These are phyloP conservation scores for Drosophila buzzatii DNA, from an alignment of 2,888 invertebrate species.

Conservation along the genomic window DNA sequence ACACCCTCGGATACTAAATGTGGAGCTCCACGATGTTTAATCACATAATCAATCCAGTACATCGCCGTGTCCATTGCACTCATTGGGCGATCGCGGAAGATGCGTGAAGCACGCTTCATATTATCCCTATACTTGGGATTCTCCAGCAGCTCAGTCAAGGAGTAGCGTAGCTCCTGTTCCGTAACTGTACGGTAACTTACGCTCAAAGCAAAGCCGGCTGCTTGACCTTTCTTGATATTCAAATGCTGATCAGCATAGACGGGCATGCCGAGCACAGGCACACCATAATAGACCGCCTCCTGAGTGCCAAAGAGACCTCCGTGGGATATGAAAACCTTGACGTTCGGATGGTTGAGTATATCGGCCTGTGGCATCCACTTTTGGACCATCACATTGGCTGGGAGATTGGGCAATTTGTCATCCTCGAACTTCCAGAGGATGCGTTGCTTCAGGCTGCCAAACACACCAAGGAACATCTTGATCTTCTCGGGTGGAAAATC, in stretches of 20 bases:
- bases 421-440: slow-evolving; percentile 86
- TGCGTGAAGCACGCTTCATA: slow-evolving; percentile 69
- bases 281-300: slow-evolving; percentile 82
- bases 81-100: slow-evolving; percentile 82
- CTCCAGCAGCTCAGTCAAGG: slow-evolving; percentile 80
- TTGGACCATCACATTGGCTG: slow-evolving; percentile 83
- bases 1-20: slow-evolving; percentile 79
- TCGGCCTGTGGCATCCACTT: slow-evolving; percentile 86
- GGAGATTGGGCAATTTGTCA: slow-evolving; percentile 78
- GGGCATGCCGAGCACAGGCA: slow-evolving; percentile 85
- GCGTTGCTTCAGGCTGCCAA: slow-evolving; percentile 83
- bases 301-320: slow-evolving; percentile 83
- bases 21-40: slow-evolving; percentile 82
- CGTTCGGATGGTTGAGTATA: slow-evolving; percentile 84
- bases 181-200: slow-evolving; percentile 73
- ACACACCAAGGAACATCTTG: slow-evolving; percentile 82
- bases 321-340: slow-evolving; percentile 84
- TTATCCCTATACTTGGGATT: slow-evolving; percentile 82
- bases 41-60: slow-evolving; percentile 84
- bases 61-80: slow-evolving; percentile 82
- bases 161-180: slow-evolving; percentile 56
- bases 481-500: slow-evolving; percentile 83
- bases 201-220: slow-evolving; percentile 72
- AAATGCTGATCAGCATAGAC: slow-evolving; percentile 83
- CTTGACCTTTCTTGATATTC: slow-evolving; percentile 72